A percentile compares a stretch with the other conserved stretches of the same genome.
phyloP scores from a whole-genome alignment of 2,113 vertebrate genomes.

The Apus apus region DNA sequence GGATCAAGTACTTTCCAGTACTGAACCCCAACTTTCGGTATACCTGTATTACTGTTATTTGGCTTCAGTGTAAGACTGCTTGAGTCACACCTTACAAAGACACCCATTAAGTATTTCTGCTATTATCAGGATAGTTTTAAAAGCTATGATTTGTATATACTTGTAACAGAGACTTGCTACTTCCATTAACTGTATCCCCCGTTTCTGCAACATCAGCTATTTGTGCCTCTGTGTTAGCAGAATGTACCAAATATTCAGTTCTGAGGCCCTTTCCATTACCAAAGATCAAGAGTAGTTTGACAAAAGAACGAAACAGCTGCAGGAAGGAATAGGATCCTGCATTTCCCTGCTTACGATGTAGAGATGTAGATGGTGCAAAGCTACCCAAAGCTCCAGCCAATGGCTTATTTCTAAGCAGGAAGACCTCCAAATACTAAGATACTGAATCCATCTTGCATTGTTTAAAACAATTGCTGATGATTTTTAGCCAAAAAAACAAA shows the following conservation, averaged over 20 bases:
- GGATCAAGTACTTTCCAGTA: no score
- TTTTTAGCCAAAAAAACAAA: neutral
- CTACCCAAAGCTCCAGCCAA: neutral
- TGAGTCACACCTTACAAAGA: neutral
- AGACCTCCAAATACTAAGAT: neutral
- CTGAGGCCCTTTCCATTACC: neutral
- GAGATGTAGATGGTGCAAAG: neutral
- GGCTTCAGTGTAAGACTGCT: neutral
- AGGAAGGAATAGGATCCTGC: neutral
- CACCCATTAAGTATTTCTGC: neutral
- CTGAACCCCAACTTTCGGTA: neutral
- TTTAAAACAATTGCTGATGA: neutral
- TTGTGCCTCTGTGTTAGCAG: neutral
- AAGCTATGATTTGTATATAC: neutral
- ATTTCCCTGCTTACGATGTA: neutral
- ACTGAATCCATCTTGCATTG: neutral
- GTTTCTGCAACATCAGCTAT: neutral
- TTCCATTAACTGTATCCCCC: neutral
- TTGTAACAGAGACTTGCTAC: neutral
- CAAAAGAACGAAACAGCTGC: neutral
- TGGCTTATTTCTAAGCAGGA: neutral
- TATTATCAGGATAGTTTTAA: neutral
- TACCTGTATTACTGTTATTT: neutral
- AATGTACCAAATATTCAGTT: neutral
- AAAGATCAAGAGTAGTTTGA: neutral